These are phyloP conservation scores for Saccostrea cuccullata DNA, from an alignment of 1,140 invertebrate genomes.

Conservation along the genomic window DNA sequence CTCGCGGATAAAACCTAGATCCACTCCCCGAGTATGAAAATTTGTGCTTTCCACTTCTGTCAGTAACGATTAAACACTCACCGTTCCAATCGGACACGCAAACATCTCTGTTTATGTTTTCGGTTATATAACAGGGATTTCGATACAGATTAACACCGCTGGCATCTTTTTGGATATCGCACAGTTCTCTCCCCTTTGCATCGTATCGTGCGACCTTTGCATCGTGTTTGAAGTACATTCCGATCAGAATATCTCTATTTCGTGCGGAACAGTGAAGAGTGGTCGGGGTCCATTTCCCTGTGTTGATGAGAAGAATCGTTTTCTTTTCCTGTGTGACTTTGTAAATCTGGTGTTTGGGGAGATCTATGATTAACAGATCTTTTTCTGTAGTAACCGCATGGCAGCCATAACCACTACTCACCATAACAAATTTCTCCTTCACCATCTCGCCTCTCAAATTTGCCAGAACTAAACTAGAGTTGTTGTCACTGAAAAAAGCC, in stretches of 20 bases:
- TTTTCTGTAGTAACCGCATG: not conserved
- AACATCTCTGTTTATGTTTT: not conserved
- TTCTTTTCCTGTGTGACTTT: not conserved
- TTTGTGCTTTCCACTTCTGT: not conserved
- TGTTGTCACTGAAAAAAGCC: slow-evolving; percentile 17
- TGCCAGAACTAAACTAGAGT: not conserved
- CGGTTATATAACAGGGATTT: not conserved
- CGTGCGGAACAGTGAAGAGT: not conserved
- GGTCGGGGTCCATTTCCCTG: not conserved
- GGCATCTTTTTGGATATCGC: not conserved
- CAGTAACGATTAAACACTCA: not conserved
- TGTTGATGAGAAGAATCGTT: not conserved
- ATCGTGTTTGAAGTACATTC: slow-evolving; percentile 5
- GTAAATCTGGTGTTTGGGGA: not conserved
- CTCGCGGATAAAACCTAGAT: slow-evolving; percentile 11
- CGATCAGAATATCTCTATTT: not conserved
- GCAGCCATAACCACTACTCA: not conserved
- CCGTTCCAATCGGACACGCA: slow-evolving; percentile 15
- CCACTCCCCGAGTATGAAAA: slow-evolving; percentile 2
- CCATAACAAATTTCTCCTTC: not conserved
- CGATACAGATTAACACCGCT: not conserved
- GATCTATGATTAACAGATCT: slow-evolving; percentile 1
- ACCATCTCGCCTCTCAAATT: not conserved
- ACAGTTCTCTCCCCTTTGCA: not conserved
- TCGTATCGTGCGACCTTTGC: not conserved